A percentile compares a stretch with the other conserved stretches of the same genome.
Evolutionary conservation across 2,797 vertebrate genomes (phyloP).

Genomic region (Sus cebifrons): DNA sequence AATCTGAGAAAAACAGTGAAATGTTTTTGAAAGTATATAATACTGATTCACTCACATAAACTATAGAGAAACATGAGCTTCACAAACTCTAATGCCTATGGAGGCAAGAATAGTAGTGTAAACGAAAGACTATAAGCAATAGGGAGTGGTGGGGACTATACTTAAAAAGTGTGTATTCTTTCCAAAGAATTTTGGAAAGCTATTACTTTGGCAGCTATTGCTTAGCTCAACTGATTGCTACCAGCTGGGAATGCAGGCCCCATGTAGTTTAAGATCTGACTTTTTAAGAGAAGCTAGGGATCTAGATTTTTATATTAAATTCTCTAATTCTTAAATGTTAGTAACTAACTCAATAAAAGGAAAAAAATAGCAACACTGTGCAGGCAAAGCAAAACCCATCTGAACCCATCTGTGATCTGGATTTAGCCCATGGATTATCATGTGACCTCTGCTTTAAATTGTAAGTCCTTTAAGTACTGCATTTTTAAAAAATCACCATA

Average conservation of each 20-base stretch:
- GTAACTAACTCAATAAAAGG: slow-evolving; percentile 2
- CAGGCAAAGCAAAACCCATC: neutral
- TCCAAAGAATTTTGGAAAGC: neutral
- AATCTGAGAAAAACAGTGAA: slow-evolving; percentile 7
- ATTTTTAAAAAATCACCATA: neutral
- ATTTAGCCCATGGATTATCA: neutral
- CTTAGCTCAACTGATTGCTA: slow-evolving; percentile 35
- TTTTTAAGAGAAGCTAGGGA: slow-evolving; percentile 3
- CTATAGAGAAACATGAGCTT: slow-evolving; percentile 36
- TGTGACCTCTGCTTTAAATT: neutral
- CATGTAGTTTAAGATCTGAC: slow-evolving; percentile 25
- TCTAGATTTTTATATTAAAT: slow-evolving; percentile 58
- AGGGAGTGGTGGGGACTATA: neutral
- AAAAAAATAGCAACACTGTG: neutral
- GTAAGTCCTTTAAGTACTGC: neutral
- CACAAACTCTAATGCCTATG: neutral
- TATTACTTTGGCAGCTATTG: neutral
- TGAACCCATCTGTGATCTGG: neutral
- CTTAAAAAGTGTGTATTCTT: neutral
- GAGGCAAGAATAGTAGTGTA: neutral
- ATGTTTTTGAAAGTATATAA: slow-evolving; percentile 40
- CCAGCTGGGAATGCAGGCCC: neutral
- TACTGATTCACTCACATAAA: slow-evolving; percentile 6
- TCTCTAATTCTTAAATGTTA: slow-evolving; percentile 43
- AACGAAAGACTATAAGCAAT: slow-evolving; percentile 7